phyloP scores from a whole-genome alignment of 1,140 invertebrate species.

The Thalassaphorura encarpata region DNA sequence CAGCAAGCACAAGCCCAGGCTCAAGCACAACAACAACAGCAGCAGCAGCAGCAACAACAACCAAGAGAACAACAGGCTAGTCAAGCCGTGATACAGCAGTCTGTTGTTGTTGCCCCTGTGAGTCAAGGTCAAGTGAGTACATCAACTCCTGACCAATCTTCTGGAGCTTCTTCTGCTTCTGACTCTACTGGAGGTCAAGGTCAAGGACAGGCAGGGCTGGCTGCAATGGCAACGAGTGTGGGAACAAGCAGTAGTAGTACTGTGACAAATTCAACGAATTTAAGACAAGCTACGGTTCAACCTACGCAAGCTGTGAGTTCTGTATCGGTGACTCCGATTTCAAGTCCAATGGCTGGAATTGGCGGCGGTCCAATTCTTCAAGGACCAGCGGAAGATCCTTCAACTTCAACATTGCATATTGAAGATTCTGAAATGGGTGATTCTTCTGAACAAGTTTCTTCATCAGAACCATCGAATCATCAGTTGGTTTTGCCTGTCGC shows the following conservation, averaged over 20 bases:
- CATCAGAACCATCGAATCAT: conserved; percentile 26
- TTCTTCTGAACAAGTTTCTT: conserved; percentile 31
- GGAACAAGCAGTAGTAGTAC: too few species aligned
- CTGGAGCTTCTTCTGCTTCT: conserved; percentile 29
- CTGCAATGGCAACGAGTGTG: too few species aligned
- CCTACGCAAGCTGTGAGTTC: conserved; percentile 31
- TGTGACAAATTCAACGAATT: conserved; percentile 23
- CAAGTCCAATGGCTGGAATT: conserved; percentile 6
- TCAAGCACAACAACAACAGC: conserved; percentile 35
- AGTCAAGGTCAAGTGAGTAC: conserved; percentile 32
- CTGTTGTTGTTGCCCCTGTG: conserved; percentile 26
- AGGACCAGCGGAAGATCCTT: background rate
- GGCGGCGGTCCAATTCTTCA: background rate
- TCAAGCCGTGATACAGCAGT: conserved; percentile 32
- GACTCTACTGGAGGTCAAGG: too few species aligned
- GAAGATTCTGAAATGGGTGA: conserved; percentile 30
- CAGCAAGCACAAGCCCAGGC: conserved; percentile 46
- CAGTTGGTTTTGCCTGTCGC: conserved; percentile 21
- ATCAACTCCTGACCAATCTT: conserved; percentile 30
- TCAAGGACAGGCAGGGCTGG: too few species aligned
- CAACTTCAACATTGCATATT: conserved; percentile 25
- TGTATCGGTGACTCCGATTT: conserved; percentile 21
- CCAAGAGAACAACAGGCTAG: conserved; percentile 12
- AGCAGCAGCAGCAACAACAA: conserved; percentile 34
- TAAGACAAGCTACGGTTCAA: conserved; percentile 32